Evolutionary conservation across 2,888 invertebrate genomes (phyloP).

Genomic region (Mimachlamys varia): DNA sequence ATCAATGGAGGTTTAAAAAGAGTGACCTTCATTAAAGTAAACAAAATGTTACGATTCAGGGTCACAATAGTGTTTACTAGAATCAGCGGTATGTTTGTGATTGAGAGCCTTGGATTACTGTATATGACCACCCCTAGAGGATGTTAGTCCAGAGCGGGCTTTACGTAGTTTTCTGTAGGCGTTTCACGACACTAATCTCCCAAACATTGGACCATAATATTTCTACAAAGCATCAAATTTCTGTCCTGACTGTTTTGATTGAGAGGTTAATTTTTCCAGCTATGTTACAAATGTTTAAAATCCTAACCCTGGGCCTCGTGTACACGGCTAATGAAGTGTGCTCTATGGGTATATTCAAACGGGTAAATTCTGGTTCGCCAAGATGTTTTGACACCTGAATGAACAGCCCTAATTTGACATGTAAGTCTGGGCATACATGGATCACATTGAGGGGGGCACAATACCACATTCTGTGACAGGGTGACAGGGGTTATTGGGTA

Average conservation of each 20-base stretch:
- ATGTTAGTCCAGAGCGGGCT: background rate
- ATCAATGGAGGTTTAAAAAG: background rate
- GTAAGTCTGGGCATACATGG: background rate
- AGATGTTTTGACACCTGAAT: conserved; percentile 31
- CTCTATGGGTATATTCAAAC: conserved; percentile 32
- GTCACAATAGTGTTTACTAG: background rate
- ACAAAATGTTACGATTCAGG: background rate
- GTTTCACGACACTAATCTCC: conserved; percentile 18
- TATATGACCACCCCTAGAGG: background rate
- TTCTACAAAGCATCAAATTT: conserved; percentile 9
- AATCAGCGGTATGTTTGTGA: background rate
- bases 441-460: background rate
- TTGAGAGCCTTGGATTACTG: conserved; percentile 1
- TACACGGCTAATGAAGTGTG: background rate
- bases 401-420: conserved; percentile 26
- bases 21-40: background rate
- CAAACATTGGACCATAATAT: background rate
- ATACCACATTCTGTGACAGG: background rate
- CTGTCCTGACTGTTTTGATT: conserved; percentile 28
- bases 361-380: conserved; percentile 18
- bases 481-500: background rate
- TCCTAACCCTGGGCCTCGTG: conserved; percentile 11
- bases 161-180: background rate
- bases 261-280: conserved; percentile 31
- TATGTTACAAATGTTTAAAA: conserved; percentile 29